Base-by-base conservation (phyloP, 2,113 vertebrate species). In the Empidonax alnorum region DNA sequence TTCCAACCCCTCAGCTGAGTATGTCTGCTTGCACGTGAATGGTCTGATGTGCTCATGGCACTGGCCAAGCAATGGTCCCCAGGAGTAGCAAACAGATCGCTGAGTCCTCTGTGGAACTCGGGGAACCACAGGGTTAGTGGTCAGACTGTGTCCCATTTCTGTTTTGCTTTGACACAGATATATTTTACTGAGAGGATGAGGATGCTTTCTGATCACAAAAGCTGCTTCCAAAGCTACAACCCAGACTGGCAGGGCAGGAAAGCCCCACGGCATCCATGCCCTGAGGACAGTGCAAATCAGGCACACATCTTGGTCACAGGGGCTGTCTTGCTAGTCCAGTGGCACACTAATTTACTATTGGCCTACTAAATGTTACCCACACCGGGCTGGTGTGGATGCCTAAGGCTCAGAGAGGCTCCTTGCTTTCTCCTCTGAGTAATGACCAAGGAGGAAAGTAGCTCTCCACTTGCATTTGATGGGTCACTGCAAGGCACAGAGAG, bases 1-100 rank as follows among this genome's bases (percentile, higher is more conserved):
- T 94, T 96, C 94, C 96, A 96, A 1, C 61, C 62, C 62, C 94
- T 92, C 93, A 90, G 92, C 88, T 91, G 85, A 33, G 5, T 95
- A 68, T 62, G 50, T 81, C 83, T 96, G 49, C 87, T 68, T 80
- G 87, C 95, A 91, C 21, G 8, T 89, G 83, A 87, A 93, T 75
- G 56, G 66, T 74, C 76, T 71, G 83, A 61, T 86, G 63, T 5
- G 33, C 83, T 90, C 3, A 3, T 49, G 63, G 73, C 65, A 71
- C 30, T 67, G 61, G 31, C 59, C 3, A 1, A 83, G 55, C 42
- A 31, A 59, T 35, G 28, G 68, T 61, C 65, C 66, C 35, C 14
- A 13, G 53, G 72, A 74, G 61, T 18, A 76, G 47, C 0, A 1
- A 78, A 55, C 2, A 1, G 50, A 66, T 56, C 42, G 14, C 62